phyloP scores from a whole-genome alignment of 1,140 invertebrate genomes.

The Drosophila ogumai region DNA sequence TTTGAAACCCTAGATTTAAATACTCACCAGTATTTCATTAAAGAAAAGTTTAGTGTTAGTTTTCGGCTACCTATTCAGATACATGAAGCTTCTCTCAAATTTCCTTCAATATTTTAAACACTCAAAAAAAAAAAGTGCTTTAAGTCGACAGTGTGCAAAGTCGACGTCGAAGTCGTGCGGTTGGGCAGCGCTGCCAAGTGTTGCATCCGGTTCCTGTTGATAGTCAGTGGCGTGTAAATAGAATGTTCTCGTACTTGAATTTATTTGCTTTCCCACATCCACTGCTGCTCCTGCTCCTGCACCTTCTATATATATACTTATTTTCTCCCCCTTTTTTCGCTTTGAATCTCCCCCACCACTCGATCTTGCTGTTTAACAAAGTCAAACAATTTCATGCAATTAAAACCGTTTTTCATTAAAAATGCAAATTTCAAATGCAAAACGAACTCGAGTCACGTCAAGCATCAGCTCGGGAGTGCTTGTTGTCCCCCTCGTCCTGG shows the following conservation, averaged over 20 bases:
- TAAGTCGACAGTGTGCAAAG: slow-evolving; percentile 18
- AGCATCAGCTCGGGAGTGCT: slow-evolving; percentile 67
- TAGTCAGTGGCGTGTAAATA: slow-evolving; percentile 77
- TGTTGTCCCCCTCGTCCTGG: slow-evolving; percentile 74
- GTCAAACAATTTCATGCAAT: slow-evolving; percentile 83
- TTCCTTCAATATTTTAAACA: neutral
- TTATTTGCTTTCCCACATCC: slow-evolving; percentile 50
- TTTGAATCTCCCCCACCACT: slow-evolving; percentile 13
- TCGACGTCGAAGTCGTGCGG: slow-evolving; percentile 47
- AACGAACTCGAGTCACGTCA: slow-evolving; percentile 80
- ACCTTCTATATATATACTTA: neutral
- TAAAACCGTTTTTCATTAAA: slow-evolving; percentile 83
- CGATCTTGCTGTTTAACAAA: slow-evolving; percentile 72
- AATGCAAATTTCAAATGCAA: slow-evolving; percentile 83
- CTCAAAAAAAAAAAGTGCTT: neutral
- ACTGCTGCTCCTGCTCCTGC: neutral
- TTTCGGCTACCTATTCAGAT: neutral
- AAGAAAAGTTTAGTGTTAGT: neutral
- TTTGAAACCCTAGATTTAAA: too few species aligned
- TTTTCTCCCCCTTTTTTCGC: neutral
- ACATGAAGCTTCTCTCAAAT: neutral
- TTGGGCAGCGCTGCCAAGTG: slow-evolving; percentile 77
- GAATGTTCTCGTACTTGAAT: slow-evolving; percentile 71
- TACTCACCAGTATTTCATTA: neutral
- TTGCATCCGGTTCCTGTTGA: slow-evolving; percentile 78